Evolutionary conservation across 2,888 invertebrate species (phyloP).

Genomic region (Asteroscopus sphinx): DNA sequence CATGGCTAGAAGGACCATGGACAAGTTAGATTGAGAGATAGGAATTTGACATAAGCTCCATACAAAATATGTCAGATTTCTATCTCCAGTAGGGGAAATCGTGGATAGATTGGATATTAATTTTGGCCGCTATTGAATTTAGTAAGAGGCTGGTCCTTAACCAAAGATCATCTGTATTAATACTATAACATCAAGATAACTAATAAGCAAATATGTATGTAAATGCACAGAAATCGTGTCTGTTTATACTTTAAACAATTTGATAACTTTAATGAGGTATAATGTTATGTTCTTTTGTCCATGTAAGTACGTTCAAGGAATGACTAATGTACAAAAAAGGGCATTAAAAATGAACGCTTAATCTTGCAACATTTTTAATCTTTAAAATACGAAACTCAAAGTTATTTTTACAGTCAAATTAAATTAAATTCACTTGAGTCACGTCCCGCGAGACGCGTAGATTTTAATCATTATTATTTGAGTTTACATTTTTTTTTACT

Average conservation of each 20-base stretch:
- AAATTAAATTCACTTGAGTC: conserved; percentile 58
- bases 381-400: conserved; percentile 48
- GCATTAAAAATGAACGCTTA: conserved; percentile 34
- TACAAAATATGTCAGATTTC: no score
- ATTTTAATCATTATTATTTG: conserved; percentile 58
- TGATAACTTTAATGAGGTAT: neutral
- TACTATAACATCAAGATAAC: conserved; percentile 7
- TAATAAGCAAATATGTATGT: conserved; percentile 3
- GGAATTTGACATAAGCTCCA: no score
- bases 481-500: conserved; percentile 31
- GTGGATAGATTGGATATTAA: no score
- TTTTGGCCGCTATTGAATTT: no score
- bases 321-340: conserved; percentile 22
- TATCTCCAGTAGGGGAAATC: no score
- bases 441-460: conserved; percentile 57
- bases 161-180: conserved; percentile 9
- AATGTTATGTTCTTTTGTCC: conserved; percentile 30
- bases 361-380: conserved; percentile 53
- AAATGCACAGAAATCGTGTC: conserved; percentile 10
- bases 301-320: conserved; percentile 30
- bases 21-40: no score
- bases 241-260: neutral
- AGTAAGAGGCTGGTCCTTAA: conserved; percentile 7
- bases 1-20: neutral
- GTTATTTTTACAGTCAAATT: conserved; percentile 56